A percentile compares a stretch with the other conserved stretches of the same genome.
Evolutionary conservation across 1,140 invertebrate genomes (phyloP).

Genomic region (Trichonephila inaurata): DNA sequence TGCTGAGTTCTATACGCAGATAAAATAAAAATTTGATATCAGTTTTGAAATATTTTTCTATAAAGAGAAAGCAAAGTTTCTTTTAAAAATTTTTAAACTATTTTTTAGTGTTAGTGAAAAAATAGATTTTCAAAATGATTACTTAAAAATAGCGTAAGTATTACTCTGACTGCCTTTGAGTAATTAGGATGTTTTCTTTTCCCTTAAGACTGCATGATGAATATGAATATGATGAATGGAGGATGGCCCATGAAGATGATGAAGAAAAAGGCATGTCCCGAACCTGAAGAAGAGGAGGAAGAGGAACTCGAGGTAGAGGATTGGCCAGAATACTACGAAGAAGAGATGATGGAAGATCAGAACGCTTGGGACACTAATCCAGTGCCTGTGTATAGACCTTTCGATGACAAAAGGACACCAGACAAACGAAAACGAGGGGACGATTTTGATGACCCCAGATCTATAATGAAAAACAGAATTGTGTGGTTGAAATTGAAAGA

Average conservation of each 20-base stretch:
- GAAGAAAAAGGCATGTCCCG: neutral
- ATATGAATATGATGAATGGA: neutral
- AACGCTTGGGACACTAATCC: conserved; percentile 34
- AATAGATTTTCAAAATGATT: no score
- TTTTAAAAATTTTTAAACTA: no score
- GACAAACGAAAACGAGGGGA: neutral
- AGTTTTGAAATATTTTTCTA: no score
- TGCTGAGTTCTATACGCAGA: no score
- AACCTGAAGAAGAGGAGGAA: conserved; percentile 5
- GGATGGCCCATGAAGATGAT: conserved; percentile 8
- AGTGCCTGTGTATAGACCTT: neutral
- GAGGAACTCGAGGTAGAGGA: neutral
- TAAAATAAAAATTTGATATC: no score
- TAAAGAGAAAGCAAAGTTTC: no score
- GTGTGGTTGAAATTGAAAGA: neutral
- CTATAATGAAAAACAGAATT: neutral
- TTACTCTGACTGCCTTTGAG: no score
- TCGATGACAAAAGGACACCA: neutral
- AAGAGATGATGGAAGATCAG: conserved; percentile 44
- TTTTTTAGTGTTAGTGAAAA: no score
- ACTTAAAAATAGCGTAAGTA: no score
- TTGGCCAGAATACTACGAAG: conserved; percentile 44
- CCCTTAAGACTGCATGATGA: neutral
- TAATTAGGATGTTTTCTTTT: neutral
- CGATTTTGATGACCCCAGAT: conserved; percentile 13